Evolutionary conservation across 2,888 invertebrate genomes (phyloP), one percentile per base, ranked within the genome.

Genomic region (Eurois occulta): DNA sequence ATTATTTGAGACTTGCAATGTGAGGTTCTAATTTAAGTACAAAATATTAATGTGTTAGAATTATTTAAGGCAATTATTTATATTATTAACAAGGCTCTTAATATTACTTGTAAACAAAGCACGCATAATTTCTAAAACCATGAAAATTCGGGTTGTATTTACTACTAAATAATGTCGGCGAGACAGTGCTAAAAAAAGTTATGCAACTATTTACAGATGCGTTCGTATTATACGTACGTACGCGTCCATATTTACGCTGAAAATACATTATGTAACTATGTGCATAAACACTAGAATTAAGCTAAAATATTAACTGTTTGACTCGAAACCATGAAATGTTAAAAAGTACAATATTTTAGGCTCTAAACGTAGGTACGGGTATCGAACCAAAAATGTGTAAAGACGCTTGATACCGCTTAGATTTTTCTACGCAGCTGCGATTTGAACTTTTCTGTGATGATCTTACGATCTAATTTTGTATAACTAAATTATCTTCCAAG

Each of bases 321-420:
- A 72, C 66, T 73, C 41, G 28, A 77, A 77, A 84, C 62, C 52
- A 35, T 72, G 43, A 41, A 68, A 64, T 78, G 72, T 84, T 32
- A 84, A 73, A 83, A 75, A 75, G 24, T 80, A 80, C n/a, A 71
- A 80, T 86, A 74, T 72, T 77, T 75, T 80, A 80, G 65, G 70
- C 70, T 67, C 81, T 81, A 72, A 83, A 68, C 41, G 24, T 86
- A 88, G 87, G 87, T 86, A 88, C 89, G 87, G 88, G 88, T 88
- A 86, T 86, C 86, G 72, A 81, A 86, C 88, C 87, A 88, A 88
- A 88, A 81, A 83, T 75, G 78, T 87, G 85, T 77, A 76, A 83
- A 84, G 81, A 86, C 80, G 81, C 82, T 86, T 83, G 88, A 86
- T 88, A 86, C 88, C 85, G 77, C 67, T 81, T 69, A 78, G n/a